These are phyloP conservation scores for Drosophila biarmipes DNA, from an alignment of 1,140 invertebrate species.

Conservation along the genomic window DNA sequence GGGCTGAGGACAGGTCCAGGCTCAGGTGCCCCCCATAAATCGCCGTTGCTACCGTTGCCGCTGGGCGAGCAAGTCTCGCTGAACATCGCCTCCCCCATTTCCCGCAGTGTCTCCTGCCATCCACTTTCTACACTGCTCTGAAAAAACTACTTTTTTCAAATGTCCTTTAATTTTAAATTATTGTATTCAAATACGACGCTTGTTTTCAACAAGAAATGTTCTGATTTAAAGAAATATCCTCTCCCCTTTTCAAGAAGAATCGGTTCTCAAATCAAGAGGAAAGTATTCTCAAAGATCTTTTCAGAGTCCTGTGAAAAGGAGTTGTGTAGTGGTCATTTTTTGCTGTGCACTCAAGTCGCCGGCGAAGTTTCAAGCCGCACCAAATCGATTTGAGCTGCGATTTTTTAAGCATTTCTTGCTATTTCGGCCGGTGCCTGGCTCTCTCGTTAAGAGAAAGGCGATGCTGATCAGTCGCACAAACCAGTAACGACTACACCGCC, in stretches of 20 bases:
- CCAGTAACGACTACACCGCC: constrained; percentile 22
- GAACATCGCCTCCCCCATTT: constrained; percentile 1
- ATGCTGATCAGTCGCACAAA: constrained; percentile 31
- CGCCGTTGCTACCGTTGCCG: constrained; percentile 42
- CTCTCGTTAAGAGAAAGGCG: constrained; percentile 54
- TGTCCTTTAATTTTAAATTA: too few species aligned
- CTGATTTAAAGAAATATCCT: not conserved
- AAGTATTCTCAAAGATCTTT: not conserved
- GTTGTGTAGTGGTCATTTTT: not conserved
- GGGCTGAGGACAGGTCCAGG: constrained; percentile 35
- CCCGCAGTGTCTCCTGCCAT: not conserved
- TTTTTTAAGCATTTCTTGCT: constrained; percentile 25
- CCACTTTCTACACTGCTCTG: constrained; percentile 1
- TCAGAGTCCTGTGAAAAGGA: not conserved
- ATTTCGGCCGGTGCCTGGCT: constrained; percentile 26
- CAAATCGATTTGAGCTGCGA: constrained; percentile 57
- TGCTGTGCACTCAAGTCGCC: not conserved
- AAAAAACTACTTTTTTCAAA: not conserved
- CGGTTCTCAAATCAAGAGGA: not conserved
- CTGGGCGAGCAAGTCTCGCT: constrained; percentile 21
- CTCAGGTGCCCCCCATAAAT: constrained; percentile 52
- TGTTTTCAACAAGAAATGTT: too few species aligned
- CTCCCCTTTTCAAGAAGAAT: not conserved
- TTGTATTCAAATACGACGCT: too few species aligned
- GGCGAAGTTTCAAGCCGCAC: constrained; percentile 24